phyloP scores from a whole-genome alignment of 2,113 vertebrate species.

The Megalops atlanticus region DNA sequence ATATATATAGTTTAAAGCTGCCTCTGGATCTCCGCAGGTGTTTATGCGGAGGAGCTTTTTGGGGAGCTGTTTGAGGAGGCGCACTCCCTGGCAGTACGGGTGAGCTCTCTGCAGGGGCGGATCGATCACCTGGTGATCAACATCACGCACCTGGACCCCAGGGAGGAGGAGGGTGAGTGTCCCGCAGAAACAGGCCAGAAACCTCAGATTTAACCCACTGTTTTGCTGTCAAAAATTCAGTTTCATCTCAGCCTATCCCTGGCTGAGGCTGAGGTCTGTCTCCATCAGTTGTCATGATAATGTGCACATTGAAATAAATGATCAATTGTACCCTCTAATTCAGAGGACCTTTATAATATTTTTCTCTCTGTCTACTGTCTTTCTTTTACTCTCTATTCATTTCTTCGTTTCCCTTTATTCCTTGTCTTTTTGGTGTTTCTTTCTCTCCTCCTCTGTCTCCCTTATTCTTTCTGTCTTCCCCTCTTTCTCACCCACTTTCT shows the following conservation, averaged over 20 bases:
- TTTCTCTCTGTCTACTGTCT: too few species aligned
- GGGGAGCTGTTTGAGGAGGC: background rate
- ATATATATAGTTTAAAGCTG: too few species aligned
- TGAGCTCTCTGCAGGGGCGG: background rate
- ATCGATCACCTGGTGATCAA: background rate
- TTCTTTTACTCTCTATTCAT: too few species aligned
- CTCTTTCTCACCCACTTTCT: background rate
- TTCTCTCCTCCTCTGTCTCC: background rate
- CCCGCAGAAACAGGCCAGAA: too few species aligned
- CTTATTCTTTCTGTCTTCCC: background rate
- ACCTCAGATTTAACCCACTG: too few species aligned
- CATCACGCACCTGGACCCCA: background rate
- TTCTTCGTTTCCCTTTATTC: background rate
- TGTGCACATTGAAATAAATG: background rate
- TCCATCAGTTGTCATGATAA: background rate
- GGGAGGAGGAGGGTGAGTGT: background rate
- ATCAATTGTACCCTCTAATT: too few species aligned
- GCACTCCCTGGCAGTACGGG: background rate
- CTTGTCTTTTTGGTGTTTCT: background rate
- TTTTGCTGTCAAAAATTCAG: too few species aligned
- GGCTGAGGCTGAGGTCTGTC: too few species aligned
- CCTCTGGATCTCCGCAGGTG: background rate
- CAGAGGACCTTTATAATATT: too few species aligned
- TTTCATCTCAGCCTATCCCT: too few species aligned
- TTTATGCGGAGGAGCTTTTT: background rate